phyloP scores from a whole-genome alignment of 2,113 vertebrate species.

The Pterocles gutturalis region DNA sequence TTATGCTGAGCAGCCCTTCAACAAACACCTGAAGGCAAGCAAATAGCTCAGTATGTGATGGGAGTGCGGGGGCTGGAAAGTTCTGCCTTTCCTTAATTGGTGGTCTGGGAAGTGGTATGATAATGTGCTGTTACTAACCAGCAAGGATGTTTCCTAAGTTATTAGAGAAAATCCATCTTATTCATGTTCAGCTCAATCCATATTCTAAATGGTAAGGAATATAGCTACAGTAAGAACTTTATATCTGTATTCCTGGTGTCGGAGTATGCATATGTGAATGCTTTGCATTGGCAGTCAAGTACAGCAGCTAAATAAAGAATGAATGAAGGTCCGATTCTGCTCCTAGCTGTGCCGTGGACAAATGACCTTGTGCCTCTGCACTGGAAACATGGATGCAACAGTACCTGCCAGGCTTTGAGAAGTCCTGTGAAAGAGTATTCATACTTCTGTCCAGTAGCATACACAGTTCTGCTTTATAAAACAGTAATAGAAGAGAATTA shows the following conservation, averaged over 20 bases:
- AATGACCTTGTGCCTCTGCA: neutral
- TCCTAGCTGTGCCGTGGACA: neutral
- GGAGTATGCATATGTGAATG: neutral
- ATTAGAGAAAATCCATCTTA: neutral
- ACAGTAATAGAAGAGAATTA: neutral
- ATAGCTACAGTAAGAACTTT: neutral
- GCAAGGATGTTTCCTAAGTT: neutral
- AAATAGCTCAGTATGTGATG: neutral
- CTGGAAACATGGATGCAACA: neutral
- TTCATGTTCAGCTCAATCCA: neutral
- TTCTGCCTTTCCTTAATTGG: neutral
- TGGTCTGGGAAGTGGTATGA: neutral
- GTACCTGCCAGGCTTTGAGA: neutral
- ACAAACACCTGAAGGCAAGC: conserved; percentile 37
- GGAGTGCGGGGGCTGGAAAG: neutral
- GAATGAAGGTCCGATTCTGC: neutral
- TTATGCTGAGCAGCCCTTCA: neutral
- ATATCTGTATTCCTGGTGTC: neutral
- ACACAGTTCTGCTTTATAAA: neutral
- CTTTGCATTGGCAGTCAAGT: neutral
- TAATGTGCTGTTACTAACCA: neutral
- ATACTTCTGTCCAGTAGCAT: neutral
- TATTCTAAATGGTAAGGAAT: neutral
- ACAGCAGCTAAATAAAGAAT: neutral
- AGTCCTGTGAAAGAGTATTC: neutral